These are phyloP conservation scores for Bergia puertoricense DNA, from an alignment of 92 coral and sea anemone species.

Conservation along the genomic window DNA sequence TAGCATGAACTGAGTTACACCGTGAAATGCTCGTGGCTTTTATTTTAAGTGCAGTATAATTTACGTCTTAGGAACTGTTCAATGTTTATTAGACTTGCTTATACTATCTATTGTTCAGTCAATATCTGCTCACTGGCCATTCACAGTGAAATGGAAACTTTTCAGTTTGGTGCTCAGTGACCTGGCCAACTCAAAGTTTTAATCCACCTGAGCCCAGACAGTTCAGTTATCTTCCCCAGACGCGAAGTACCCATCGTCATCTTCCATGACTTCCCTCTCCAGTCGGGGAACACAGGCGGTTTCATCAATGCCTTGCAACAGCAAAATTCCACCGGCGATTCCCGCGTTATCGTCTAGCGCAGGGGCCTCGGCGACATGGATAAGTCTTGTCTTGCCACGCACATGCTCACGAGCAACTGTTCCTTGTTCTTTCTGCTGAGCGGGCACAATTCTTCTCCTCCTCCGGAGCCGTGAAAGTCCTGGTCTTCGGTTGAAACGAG, in stretches of 20 bases:
- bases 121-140: not conserved
- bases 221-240: constrained; percentile 32
- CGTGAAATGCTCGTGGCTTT: too few relatives aligned
- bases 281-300: not conserved
- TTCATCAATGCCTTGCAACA: constrained; percentile 29
- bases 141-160: too few relatives aligned
- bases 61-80: not conserved
- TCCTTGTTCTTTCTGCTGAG: constrained; percentile 7
- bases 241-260: constrained; percentile 26
- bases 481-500: constrained; percentile 21
- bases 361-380: constrained; percentile 15
- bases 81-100: not conserved
- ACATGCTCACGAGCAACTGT: not conserved
- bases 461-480: constrained; percentile 26
- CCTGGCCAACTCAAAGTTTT: not conserved
- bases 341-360: not conserved
- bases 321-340: constrained; percentile 31
- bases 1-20: too few relatives aligned
- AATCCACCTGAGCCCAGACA: not conserved
- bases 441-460: constrained; percentile 14
- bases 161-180: too few relatives aligned
- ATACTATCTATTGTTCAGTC: not conserved
- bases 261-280: not conserved
- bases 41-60: not conserved
- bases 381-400: constrained; percentile 11